Evolutionary conservation across 2,113 vertebrate species (phyloP), one percentile per base, ranked within the genome.

Genomic region (Cairina moschata): DNA sequence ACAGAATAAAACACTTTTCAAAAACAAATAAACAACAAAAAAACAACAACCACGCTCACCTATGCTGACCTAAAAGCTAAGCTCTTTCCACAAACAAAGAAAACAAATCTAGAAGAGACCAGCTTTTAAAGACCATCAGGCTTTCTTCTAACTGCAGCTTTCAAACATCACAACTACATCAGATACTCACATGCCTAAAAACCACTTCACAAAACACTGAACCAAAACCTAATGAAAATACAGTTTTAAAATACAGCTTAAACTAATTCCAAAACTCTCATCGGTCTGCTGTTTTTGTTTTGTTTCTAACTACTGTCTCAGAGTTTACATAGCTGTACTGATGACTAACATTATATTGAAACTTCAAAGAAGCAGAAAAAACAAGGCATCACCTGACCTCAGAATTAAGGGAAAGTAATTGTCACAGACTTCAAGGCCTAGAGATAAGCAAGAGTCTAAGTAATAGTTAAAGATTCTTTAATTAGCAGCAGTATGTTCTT

Each of bases 401-500:
- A 34, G 2, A 6, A 87, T n/a, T 16, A 74, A 63, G 3, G 11
- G 10, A 46, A 85, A 29, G 5, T 11, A 59, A 52, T 10, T 55
- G 3, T 71, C 31, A 44, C 34, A 29, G 11, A 17, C 32, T 60
- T 56, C 48, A n/a, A 48, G 38, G 22, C 63, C 87, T 60, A 56
- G 34, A 9, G 5, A 16, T 9, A 72, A 87, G 34, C 26, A 91
- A 36, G 63, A 83, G 50, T 77, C 40, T 66, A 82, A 68, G 78
- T 68, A 85, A 54, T n/a, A 58, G 23, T 31, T 58, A 50, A 40
- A 52, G 48, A 85, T 56, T 76, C 25, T 58, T 68, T 71, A 32
- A 44, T 77, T 82, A 92, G 67, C n/a, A 95, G 34, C 34, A 86
- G 13, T 26, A 52, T 32, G 11, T 81, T 46, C 73, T 46, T 86